Evolutionary conservation across 2,113 vertebrate genomes (phyloP), one percentile per base, ranked within the genome.

Genomic region (Sciurus niger): DNA sequence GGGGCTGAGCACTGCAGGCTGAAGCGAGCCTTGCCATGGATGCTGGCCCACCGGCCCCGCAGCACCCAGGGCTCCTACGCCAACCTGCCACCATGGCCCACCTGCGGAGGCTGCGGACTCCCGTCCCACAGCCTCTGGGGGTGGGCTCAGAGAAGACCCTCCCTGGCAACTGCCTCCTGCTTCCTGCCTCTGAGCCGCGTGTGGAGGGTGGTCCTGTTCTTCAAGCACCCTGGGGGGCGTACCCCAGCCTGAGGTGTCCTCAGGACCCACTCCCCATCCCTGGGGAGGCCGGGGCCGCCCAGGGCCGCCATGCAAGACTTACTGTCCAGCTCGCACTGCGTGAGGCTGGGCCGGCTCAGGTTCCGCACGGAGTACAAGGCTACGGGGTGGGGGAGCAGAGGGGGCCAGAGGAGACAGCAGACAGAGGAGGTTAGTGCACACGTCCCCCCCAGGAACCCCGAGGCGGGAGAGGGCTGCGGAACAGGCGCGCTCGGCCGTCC

Each of bases 301-400:
- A 0, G 2, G 83, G 84, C 63, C 8, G 1, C 67, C 94, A 78
- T 78, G 93, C 94, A 84, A 84, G 89, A 99, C 99, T 99, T 99
- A 99, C 99, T 99, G 99, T 99, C 99, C 98, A 99, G 98, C 97
- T 99, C 99, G 30, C 99, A 99, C 98, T 99, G 99, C 40, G 98
- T 99, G 98, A 99, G 98, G 84, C 98, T 97, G 8, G 99, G 98
- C 70, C 99, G 99, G 84, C 99, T 99, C 98, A 99, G 99, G 98
- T 99, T 99, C 96, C 98, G 98, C 95, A 99, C 95, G 93, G 99
- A 98, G 98, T 99, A 99, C 53, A 98, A 98, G 3, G 99, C 99
- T 99, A 97, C 1, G 96, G 95, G 79, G 63, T 0, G 82, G 72
- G 60, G 53, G 40, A 40, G 95, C 22, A 0, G 0, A 17, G 93